Conservation (phyloP, 2,797 vertebrate species). For the Pristis pectinata region DNA sequence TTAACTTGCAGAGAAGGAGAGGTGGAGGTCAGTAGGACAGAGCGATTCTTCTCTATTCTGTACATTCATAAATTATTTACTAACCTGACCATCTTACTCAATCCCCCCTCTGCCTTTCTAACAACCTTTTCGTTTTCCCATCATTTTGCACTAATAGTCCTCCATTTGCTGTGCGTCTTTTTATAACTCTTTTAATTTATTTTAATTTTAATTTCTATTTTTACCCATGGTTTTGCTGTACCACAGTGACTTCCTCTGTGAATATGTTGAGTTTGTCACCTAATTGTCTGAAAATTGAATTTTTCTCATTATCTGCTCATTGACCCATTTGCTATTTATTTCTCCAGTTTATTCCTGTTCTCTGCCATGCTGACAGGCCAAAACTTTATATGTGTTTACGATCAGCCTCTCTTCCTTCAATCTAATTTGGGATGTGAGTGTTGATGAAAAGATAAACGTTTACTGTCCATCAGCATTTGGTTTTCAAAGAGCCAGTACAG, state of each 20-base stretch:
- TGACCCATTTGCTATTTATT: background rate
- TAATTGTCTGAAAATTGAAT: background rate
- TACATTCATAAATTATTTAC: background rate
- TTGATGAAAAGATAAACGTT: background rate
- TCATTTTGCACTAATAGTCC: background rate
- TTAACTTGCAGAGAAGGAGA: too few relatives aligned
- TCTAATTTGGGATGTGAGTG: background rate
- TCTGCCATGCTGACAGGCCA: background rate
- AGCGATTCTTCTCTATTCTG: too few relatives aligned
- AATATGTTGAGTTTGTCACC: background rate
- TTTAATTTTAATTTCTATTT: background rate
- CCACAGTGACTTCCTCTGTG: background rate
- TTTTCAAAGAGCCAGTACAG: too few relatives aligned
- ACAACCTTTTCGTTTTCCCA: background rate
- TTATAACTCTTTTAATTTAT: background rate
- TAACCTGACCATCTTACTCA: background rate
- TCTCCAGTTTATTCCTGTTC: background rate
- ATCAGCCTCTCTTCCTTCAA: background rate
- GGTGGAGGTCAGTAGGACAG: too few relatives aligned
- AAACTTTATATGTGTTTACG: background rate
- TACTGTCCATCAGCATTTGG: background rate
- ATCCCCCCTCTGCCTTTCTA: background rate
- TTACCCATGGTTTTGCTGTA: background rate
- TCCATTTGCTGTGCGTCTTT: background rate
- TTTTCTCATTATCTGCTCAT: background rate